phyloP scores from a whole-genome alignment of 1,140 invertebrate species.

The Penaeus vannamei region DNA sequence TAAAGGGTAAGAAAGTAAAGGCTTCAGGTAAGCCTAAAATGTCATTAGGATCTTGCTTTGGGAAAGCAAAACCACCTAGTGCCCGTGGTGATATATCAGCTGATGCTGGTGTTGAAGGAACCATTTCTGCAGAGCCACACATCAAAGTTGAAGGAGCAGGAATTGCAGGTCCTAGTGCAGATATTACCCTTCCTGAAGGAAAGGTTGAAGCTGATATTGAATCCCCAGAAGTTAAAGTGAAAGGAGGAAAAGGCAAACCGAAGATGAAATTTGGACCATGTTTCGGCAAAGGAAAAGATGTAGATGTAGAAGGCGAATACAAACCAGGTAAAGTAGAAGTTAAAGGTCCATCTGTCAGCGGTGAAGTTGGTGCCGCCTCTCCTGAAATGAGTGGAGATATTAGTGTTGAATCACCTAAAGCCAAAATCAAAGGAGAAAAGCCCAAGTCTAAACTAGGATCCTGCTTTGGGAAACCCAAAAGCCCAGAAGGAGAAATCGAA shows the following conservation, averaged over 20 bases:
- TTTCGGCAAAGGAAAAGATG: background rate
- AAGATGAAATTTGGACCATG: slow-evolving; percentile 14
- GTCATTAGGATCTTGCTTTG: no score
- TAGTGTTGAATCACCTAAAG: background rate
- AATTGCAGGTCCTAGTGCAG: background rate
- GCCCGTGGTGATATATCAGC: background rate
- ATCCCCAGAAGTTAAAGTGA: background rate
- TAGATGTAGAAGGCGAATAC: background rate
- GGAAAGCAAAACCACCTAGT: no score
- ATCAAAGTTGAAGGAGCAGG: background rate
- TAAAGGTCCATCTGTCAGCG: background rate
- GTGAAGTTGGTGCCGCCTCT: background rate
- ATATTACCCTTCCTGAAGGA: slow-evolving; percentile 1
- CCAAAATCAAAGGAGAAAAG: slow-evolving; percentile 9
- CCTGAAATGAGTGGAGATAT: slow-evolving; percentile 21
- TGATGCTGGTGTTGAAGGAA: background rate
- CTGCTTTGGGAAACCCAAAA: slow-evolving; percentile 59
- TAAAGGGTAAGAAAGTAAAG: slow-evolving; percentile 5
- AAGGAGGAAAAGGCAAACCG: background rate
- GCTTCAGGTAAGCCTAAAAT: background rate
- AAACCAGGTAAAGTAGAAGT: background rate
- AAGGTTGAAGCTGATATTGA: slow-evolving; percentile 26
- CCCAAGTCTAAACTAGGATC: slow-evolving; percentile 50
- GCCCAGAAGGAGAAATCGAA: slow-evolving; percentile 42
- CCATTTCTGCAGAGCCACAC: background rate